Evolutionary conservation across 2,888 invertebrate species (phyloP).

Genomic region (Gastrophysa polygoni): DNA sequence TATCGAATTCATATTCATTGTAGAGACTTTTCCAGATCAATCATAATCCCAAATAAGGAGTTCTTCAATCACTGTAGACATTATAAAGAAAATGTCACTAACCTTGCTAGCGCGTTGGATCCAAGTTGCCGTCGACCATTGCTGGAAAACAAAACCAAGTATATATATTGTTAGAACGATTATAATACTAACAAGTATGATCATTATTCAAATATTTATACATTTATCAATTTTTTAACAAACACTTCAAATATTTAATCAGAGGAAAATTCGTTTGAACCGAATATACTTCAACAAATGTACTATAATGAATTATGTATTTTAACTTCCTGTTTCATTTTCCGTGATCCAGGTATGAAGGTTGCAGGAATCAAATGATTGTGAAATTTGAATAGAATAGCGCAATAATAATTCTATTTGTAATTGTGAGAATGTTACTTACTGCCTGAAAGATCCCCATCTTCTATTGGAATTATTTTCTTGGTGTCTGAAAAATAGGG

Average conservation of each 20-base stretch:
- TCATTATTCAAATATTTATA: conserved; percentile 8
- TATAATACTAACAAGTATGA: neutral
- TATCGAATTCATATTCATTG: too few species aligned
- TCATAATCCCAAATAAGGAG: too few species aligned
- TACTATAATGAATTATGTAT: too few species aligned
- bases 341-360: too few species aligned
- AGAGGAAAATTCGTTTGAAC: neutral
- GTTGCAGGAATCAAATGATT: too few species aligned
- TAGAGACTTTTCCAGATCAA: conserved; percentile 4
- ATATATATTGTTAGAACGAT: neutral
- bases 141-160: conserved; percentile 60
- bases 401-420: too few species aligned
- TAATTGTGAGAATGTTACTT: too few species aligned
- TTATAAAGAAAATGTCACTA: conserved; percentile 42
- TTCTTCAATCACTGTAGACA: too few species aligned
- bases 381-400: too few species aligned
- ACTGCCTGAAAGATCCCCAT: conserved; percentile 71
- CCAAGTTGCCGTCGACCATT: conserved; percentile 75
- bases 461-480: conserved; percentile 66
- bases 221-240: neutral
- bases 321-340: neutral
- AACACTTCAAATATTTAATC: neutral
- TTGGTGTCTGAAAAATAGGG: conserved; percentile 62
- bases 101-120: conserved; percentile 89
- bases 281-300: too few species aligned